Conservation (phyloP, 2,797 vertebrate genomes). For the Prunella strophiata region DNA sequence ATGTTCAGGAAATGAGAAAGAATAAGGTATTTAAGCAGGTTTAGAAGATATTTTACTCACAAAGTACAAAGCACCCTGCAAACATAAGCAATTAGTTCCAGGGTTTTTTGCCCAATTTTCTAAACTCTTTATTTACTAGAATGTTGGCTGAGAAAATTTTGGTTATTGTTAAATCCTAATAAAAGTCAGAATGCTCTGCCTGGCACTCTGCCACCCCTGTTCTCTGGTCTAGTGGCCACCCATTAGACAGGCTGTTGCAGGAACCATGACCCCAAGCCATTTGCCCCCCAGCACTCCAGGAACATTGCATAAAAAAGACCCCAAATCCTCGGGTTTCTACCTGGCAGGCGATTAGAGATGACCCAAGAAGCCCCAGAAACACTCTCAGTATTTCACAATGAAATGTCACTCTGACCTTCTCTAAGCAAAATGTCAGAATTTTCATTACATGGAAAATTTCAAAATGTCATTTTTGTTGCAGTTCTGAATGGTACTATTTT, state of each 20-base stretch:
- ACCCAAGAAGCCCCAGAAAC: conserved; percentile 35
- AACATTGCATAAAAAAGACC: accelerated
- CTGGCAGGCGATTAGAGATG: not conserved
- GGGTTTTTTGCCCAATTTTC: not conserved
- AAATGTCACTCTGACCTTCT: conserved; percentile 71
- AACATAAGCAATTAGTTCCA: not conserved
- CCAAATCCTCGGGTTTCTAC: not conserved
- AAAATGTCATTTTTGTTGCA: conserved; percentile 65
- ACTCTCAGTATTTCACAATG: conserved; percentile 35
- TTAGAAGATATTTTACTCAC: not conserved
- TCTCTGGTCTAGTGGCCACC: not conserved
- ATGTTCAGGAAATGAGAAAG: not conserved
- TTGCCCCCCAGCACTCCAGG: not conserved
- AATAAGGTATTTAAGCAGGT: not conserved
- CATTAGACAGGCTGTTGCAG: not conserved
- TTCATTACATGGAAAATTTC: conserved; percentile 62
- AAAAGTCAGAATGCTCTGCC: not conserved
- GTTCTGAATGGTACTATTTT: conserved; percentile 47
- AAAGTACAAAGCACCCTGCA: not conserved
- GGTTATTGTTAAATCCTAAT: not conserved
- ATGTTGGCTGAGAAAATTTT: not conserved
- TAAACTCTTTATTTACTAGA: not conserved
- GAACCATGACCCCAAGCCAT: not conserved
- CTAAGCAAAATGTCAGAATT: conserved; percentile 64
- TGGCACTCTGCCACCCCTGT: not conserved